Evolutionary conservation across 2,797 vertebrate species (phyloP).

Genomic region (Rhynchonycteris naso): DNA sequence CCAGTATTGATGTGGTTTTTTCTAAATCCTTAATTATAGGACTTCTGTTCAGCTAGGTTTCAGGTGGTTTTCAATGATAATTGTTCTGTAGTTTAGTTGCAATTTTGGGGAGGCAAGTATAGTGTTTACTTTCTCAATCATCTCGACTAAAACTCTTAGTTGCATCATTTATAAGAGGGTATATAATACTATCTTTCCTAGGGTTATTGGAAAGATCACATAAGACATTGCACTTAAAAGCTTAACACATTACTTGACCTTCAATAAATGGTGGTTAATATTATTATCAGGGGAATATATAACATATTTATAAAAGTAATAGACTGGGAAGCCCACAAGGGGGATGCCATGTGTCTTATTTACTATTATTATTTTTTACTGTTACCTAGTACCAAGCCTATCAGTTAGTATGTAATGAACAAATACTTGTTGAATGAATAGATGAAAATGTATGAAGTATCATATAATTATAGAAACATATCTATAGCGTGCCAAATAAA

Average conservation of each 20-base stretch:
- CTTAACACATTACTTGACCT: background rate
- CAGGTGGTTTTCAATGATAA: too few species aligned
- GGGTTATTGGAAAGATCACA: background rate
- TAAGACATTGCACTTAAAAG: background rate
- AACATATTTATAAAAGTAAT: background rate
- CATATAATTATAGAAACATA: background rate
- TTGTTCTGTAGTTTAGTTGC: background rate
- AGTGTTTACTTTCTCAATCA: background rate
- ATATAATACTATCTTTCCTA: background rate
- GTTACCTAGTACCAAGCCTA: background rate
- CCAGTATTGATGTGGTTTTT: background rate
- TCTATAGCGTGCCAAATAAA: constrained; percentile 11
- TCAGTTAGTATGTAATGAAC: background rate
- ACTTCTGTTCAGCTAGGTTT: too few species aligned
- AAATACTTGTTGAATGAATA: background rate
- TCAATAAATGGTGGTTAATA: background rate
- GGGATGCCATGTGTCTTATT: background rate
- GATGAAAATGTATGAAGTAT: background rate
- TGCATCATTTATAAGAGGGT: background rate
- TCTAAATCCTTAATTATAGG: background rate
- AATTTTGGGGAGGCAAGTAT: background rate
- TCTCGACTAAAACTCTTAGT: background rate
- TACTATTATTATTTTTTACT: background rate
- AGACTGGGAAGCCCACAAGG: background rate
- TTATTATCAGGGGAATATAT: background rate